Evolutionary conservation across 2,888 invertebrate species (phyloP).

Genomic region (Cosmorhoe ocellata): DNA sequence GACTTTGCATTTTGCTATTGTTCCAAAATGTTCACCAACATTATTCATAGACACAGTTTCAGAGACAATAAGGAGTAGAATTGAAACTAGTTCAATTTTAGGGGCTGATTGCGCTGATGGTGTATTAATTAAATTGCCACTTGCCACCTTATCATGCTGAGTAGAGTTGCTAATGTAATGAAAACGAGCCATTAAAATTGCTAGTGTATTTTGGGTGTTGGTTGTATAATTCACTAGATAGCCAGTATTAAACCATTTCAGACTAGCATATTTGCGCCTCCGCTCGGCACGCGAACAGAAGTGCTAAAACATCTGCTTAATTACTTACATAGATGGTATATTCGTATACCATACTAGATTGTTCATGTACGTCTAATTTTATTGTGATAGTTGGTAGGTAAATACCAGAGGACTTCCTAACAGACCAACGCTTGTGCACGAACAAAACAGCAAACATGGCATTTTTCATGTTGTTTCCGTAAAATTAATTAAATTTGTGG

Average conservation of each 20-base stretch:
- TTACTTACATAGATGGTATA: too few species aligned
- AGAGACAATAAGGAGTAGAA: neutral
- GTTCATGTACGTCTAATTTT: too few species aligned
- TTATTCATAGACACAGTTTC: too few species aligned
- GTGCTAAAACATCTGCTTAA: too few species aligned
- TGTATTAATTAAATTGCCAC: neutral
- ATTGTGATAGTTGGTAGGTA: too few species aligned
- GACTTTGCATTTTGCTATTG: conserved; percentile 8
- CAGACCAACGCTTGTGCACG: too few species aligned
- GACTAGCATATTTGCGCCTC: neutral
- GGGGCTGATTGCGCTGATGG: neutral
- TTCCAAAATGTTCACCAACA: conserved; percentile 11
- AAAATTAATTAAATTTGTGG: neutral
- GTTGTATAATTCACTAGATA: neutral
- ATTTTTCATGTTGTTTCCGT: too few species aligned
- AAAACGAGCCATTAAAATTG: conserved; percentile 2
- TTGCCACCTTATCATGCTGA: neutral
- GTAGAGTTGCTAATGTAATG: conserved; percentile 8
- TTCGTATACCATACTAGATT: too few species aligned
- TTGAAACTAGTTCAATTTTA: conserved; percentile 2
- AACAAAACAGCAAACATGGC: too few species aligned
- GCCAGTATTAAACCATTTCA: neutral
- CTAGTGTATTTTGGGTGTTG: neutral
- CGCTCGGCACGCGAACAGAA: too few species aligned
- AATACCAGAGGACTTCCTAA: too few species aligned